These are phyloP conservation scores for Callosobruchus maculatus DNA, from an alignment of 2,888 invertebrate genomes.

Conservation along the genomic window DNA sequence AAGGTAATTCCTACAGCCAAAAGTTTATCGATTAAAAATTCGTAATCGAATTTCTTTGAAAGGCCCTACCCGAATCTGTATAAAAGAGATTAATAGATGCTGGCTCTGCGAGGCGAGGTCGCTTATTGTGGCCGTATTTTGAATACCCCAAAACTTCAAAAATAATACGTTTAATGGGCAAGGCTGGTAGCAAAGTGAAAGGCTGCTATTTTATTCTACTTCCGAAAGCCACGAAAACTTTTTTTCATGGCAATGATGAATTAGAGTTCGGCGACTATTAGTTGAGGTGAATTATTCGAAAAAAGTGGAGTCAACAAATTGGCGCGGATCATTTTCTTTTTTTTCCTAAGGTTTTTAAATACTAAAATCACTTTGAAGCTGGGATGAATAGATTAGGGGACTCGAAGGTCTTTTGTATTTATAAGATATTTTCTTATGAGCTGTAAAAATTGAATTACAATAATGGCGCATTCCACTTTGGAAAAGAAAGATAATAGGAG, in stretches of 20 bases:
- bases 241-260: not conserved
- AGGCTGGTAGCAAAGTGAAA: not conserved
- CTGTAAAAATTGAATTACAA: too few relatives aligned
- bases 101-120: not conserved
- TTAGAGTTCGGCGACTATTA: not conserved
- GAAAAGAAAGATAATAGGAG: too few relatives aligned
- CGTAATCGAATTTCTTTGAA: not conserved
- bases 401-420: too few relatives aligned
- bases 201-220: not conserved
- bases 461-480: too few relatives aligned
- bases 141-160: not conserved
- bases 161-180: not conserved
- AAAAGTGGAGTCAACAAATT: too few relatives aligned
- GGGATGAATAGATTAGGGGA: too few relatives aligned
- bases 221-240: not conserved
- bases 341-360: too few relatives aligned
- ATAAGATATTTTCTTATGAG: too few relatives aligned
- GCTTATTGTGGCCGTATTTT: not conserved
- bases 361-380: too few relatives aligned
- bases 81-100: not conserved
- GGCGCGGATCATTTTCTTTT: too few relatives aligned
- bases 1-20: not conserved
- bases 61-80: not conserved
- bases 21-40: not conserved
- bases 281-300: not conserved